Evolutionary conservation across 2,113 vertebrate species (phyloP).

Genomic region (Origma solitaria): DNA sequence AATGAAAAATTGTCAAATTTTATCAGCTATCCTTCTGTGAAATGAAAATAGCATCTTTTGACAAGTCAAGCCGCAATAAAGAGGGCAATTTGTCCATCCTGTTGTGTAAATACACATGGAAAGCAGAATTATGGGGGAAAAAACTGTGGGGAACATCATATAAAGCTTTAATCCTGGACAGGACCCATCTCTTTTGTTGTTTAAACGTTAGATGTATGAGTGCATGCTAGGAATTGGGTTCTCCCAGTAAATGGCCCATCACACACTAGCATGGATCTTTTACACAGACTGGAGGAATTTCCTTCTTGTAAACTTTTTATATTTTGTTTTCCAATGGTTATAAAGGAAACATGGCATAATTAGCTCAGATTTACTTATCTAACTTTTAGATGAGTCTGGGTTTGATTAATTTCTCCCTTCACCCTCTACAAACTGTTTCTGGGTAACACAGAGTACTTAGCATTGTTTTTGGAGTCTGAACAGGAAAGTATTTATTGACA

Average conservation of each 20-base stretch:
- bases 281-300: neutral
- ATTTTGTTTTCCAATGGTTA: neutral
- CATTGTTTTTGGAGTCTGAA: neutral
- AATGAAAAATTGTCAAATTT: neutral
- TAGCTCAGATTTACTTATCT: neutral
- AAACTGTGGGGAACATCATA: neutral
- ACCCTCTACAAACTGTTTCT: neutral
- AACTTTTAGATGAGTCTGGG: neutral
- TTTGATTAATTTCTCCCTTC: neutral
- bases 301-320: neutral
- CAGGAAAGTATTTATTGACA: neutral
- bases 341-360: neutral
- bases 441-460: neutral
- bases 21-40: neutral
- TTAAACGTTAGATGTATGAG: neutral
- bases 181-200: neutral
- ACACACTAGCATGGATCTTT: neutral
- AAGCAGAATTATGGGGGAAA: neutral
- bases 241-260: neutral
- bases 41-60: neutral
- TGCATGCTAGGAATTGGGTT: accelerated
- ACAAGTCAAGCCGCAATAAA: neutral
- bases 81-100: neutral
- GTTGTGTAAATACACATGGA: neutral
- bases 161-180: neutral